Evolutionary conservation across 2,797 vertebrate species (phyloP).

Genomic region (Sebastes itinus): DNA sequence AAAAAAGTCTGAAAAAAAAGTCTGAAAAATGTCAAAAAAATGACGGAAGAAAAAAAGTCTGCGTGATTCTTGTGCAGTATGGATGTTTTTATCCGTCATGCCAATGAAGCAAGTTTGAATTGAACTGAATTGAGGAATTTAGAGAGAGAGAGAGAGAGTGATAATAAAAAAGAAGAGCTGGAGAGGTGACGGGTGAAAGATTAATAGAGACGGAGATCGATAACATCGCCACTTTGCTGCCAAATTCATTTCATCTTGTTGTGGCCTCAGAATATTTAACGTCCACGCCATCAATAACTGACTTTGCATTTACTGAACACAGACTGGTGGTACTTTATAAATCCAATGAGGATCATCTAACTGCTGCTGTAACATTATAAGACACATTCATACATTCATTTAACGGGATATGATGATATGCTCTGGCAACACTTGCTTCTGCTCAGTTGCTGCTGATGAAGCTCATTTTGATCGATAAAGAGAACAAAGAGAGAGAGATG

Average conservation of each 20-base stretch:
- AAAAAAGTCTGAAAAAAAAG: too few species aligned
- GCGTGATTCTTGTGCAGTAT: too few species aligned
- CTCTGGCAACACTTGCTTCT: not conserved
- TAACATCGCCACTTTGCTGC: conserved; percentile 3
- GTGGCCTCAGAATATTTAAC: conserved; percentile 28
- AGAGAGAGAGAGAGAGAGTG: not conserved
- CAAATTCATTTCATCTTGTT: conserved; percentile 37
- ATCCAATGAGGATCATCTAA: not conserved
- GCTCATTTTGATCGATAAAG: not conserved
- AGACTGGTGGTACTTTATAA: not conserved
- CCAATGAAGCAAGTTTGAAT: not conserved
- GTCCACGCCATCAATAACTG: not conserved
- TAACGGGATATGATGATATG: not conserved
- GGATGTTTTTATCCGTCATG: not conserved
- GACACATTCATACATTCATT: not conserved
- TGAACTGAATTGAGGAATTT: not conserved
- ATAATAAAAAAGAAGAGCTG: not conserved
- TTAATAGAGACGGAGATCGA: conserved; percentile 33
- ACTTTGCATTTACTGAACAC: not conserved
- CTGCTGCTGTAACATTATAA: not conserved
- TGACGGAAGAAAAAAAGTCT: too few species aligned
- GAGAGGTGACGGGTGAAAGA: conserved; percentile 23
- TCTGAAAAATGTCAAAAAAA: too few species aligned
- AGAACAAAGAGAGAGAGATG: not conserved
- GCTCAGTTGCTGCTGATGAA: not conserved